A percentile compares a stretch with the other conserved stretches of the same genome.
Conservation (phyloP, 2,113 vertebrate species). For the Trogon surrucura region DNA sequence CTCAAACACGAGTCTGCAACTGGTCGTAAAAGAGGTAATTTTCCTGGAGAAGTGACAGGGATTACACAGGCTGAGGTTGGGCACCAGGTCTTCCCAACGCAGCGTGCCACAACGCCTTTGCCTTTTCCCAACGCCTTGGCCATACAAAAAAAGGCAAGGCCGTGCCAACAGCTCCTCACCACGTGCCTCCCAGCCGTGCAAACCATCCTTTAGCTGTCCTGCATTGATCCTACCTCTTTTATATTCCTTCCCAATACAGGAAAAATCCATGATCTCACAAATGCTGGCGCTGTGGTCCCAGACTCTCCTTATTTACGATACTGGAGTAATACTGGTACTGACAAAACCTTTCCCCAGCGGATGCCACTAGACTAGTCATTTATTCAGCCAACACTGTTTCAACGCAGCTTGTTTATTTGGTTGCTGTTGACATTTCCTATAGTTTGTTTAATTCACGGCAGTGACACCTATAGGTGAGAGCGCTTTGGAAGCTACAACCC, state of each 20-base stretch:
- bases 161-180: accelerated
- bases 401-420: not conserved
- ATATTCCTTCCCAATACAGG: not conserved
- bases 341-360: conserved; percentile 24
- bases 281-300: not conserved
- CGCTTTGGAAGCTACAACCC: not conserved
- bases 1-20: not conserved
- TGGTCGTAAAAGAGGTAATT: not conserved
- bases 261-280: not conserved
- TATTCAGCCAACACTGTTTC: not conserved
- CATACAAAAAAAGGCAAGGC: not conserved
- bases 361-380: not conserved
- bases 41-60: not conserved
- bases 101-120: too few species aligned
- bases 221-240: not conserved
- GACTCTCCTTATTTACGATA: not conserved
- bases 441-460: not conserved
- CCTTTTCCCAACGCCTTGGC: not conserved
- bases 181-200: accelerated
- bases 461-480: not conserved
- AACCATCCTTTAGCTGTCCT: not conserved
- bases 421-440: not conserved
- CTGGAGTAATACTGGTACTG: not conserved
- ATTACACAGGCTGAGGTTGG: accelerated
- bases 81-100: accelerated